phyloP scores from a whole-genome alignment of 2,113 vertebrate species.

The Oncorhynchus gorbuscha region DNA sequence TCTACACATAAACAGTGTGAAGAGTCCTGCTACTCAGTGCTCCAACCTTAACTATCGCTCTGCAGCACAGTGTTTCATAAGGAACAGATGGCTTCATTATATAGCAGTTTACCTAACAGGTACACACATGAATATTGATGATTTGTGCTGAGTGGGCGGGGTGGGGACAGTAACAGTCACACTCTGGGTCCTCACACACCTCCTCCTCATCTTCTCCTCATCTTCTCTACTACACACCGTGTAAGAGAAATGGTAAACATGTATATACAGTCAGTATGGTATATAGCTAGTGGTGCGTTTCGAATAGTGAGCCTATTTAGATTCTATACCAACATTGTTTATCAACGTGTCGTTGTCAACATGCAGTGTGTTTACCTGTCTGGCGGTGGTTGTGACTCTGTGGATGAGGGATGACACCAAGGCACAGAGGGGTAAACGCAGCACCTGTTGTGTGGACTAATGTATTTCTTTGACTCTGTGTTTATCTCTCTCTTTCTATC shows the following conservation, averaged over 20 bases:
- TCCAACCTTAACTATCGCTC: neutral
- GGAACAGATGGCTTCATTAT: slow-evolving; percentile 69
- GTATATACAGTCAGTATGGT: neutral
- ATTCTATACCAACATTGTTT: neutral
- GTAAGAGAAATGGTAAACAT: neutral
- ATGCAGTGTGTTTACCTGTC: neutral
- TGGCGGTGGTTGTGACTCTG: neutral
- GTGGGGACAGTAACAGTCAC: slow-evolving; percentile 4
- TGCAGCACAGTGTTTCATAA: slow-evolving; percentile 56
- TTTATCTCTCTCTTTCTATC: neutral
- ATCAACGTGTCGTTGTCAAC: neutral
- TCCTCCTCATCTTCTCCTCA: neutral
- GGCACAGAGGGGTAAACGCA: neutral
- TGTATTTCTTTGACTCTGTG: neutral
- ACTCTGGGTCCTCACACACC: slow-evolving; percentile 30
- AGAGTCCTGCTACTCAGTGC: neutral
- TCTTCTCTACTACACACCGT: neutral
- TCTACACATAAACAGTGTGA: neutral
- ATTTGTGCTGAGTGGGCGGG: slow-evolving; percentile 8
- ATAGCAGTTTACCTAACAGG: slow-evolving; percentile 54
- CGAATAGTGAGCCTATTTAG: neutral
- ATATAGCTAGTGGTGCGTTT: neutral
- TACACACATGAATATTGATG: slow-evolving; percentile 60
- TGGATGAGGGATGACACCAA: neutral
- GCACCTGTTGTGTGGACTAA: neutral